These are phyloP conservation scores for Acanthiza pusilla DNA, from an alignment of 2,797 vertebrate species.

Conservation along the genomic window DNA sequence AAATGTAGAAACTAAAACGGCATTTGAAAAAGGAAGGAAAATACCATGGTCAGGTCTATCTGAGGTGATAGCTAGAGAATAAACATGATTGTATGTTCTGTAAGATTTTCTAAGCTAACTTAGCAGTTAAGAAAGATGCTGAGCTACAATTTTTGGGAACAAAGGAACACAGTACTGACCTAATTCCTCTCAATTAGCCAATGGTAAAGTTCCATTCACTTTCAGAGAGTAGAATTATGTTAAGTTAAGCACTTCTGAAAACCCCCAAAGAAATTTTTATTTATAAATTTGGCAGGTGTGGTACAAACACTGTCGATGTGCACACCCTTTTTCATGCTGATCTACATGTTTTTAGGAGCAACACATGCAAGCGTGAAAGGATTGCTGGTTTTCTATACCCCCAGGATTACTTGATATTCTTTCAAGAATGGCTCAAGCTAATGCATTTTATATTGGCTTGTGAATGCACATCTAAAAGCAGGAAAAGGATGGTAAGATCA, in stretches of 20 bases:
- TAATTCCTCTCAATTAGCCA: slow-evolving; percentile 21
- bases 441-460: background rate
- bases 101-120: slow-evolving; percentile 12
- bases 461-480: background rate
- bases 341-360: background rate
- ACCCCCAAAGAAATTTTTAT: background rate
- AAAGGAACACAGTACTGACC: slow-evolving; percentile 3
- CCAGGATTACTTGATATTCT: background rate
- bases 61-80: slow-evolving; percentile 14
- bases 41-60: background rate
- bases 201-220: background rate
- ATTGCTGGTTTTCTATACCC: background rate
- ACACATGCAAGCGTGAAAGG: background rate
- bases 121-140: slow-evolving; percentile 37
- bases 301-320: background rate
- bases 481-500: background rate
- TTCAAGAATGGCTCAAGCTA: background rate
- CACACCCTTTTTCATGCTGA: background rate
- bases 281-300: background rate
- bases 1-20: slow-evolving; percentile 6
- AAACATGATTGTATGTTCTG: background rate
- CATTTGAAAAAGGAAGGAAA: slow-evolving; percentile 2
- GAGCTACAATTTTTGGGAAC: slow-evolving; percentile 25
- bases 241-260: slow-evolving; percentile 36
- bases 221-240: background rate